phyloP scores from a whole-genome alignment of 2,797 vertebrate genomes.

The Falco berigora region DNA sequence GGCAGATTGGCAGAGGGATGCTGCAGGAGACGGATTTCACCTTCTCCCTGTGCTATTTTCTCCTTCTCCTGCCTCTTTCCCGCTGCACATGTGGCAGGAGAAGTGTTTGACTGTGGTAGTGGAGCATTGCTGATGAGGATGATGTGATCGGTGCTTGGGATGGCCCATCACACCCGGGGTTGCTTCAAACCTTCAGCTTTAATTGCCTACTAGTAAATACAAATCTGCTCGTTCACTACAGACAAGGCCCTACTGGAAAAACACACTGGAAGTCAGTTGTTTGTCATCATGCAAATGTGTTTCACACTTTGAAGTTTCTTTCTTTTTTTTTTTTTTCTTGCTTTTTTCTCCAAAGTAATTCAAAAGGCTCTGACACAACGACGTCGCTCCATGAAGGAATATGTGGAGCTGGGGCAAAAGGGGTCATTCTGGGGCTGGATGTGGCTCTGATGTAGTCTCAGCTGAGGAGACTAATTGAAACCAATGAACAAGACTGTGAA shows the following conservation, averaged over 20 bases:
- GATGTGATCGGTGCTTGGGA: background rate
- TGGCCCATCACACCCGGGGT: background rate
- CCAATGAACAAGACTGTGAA: background rate
- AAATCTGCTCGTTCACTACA: background rate
- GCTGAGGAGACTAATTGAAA: background rate
- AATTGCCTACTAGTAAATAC: background rate
- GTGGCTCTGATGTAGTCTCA: background rate
- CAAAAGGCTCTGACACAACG: background rate
- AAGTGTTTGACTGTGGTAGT: background rate
- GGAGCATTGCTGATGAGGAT: fast-evolving
- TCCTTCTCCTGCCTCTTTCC: background rate
- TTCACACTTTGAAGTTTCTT: background rate
- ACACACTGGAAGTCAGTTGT: background rate
- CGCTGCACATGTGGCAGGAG: background rate
- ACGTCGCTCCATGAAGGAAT: background rate
- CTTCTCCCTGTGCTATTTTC: background rate
- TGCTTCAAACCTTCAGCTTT: background rate
- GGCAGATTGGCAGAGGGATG: background rate
- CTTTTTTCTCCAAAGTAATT: background rate
- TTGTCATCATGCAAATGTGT: background rate
- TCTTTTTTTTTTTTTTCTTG: fast-evolving
- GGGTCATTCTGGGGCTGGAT: background rate
- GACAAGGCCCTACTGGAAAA: background rate
- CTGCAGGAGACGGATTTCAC: background rate
- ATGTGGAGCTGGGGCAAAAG: fast-evolving